A percentile compares a stretch with the other conserved stretches of the same genome.
These are phyloP conservation scores for Andrena trimmerana DNA, from an alignment of 2,888 invertebrate species.

Conservation along the genomic window DNA sequence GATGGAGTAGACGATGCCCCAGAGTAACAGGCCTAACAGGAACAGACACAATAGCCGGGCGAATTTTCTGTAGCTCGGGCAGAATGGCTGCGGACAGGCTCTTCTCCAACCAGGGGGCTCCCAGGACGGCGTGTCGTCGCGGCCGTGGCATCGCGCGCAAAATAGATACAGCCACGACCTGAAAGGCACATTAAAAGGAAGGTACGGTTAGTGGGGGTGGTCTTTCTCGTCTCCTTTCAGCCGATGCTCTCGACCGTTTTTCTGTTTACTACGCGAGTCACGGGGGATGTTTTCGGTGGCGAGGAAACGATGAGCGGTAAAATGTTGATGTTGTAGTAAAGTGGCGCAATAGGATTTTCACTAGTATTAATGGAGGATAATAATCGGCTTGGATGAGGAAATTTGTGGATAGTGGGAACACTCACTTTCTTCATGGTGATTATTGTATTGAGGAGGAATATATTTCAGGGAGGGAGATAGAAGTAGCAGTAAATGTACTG, in stretches of 20 bases:
- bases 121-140: conserved; percentile 91
- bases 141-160: conserved; percentile 92
- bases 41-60: conserved; percentile 91
- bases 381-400: no score
- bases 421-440: no score
- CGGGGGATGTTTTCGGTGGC: neutral
- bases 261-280: neutral
- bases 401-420: no score
- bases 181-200: conserved; percentile 72
- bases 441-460: no score
- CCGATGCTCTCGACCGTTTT: neutral
- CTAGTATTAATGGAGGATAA: no score
- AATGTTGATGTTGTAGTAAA: no score
- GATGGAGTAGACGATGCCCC: conserved; percentile 92
- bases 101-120: conserved; percentile 93
- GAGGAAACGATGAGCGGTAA: no score
- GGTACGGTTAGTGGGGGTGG: neutral
- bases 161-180: conserved; percentile 95
- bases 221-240: neutral
- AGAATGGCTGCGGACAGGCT: conserved; percentile 93
- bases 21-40: conserved; percentile 90
- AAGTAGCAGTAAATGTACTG: no score
- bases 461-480: no score
- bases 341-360: no score
- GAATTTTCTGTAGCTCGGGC: conserved; percentile 93